Conservation (phyloP, 2,797 vertebrate species). For the Phataginus tricuspis region DNA sequence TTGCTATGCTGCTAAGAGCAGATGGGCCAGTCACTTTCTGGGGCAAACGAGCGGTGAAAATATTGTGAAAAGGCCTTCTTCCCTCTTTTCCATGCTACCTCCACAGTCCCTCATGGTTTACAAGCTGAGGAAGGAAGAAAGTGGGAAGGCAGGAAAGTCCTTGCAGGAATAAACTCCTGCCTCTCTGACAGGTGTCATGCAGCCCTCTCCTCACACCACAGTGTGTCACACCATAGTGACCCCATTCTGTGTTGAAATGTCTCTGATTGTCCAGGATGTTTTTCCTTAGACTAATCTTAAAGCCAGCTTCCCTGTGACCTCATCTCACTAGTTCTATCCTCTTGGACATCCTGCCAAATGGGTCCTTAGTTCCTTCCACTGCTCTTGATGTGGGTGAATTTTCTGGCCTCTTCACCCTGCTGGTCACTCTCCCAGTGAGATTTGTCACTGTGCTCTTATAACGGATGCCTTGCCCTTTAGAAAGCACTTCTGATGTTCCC, state of each 20-base stretch:
- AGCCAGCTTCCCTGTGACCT: neutral
- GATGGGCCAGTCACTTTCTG: accelerated
- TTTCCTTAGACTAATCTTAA: neutral
- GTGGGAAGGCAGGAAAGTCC: neutral
- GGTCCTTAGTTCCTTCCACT: neutral
- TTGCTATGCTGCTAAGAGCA: neutral
- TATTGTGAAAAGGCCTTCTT: neutral
- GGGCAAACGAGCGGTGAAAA: neutral
- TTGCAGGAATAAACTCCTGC: neutral
- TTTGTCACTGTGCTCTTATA: neutral
- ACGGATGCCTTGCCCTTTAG: neutral
- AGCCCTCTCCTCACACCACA: neutral
- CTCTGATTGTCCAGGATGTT: neutral
- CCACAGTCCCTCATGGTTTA: accelerated
- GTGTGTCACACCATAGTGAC: neutral
- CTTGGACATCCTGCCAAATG: neutral
- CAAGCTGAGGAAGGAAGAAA: neutral
- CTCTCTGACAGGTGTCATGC: neutral
- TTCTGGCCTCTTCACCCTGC: neutral
- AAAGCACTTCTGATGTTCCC: neutral
- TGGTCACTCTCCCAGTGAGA: neutral
- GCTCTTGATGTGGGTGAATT: neutral
- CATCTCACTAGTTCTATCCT: neutral
- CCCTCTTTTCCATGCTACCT: neutral
- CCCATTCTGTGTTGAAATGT: neutral